Evolutionary conservation across 2,888 invertebrate genomes (phyloP), one percentile per base, ranked within the genome.

Genomic region (Pelosia muscerda): DNA sequence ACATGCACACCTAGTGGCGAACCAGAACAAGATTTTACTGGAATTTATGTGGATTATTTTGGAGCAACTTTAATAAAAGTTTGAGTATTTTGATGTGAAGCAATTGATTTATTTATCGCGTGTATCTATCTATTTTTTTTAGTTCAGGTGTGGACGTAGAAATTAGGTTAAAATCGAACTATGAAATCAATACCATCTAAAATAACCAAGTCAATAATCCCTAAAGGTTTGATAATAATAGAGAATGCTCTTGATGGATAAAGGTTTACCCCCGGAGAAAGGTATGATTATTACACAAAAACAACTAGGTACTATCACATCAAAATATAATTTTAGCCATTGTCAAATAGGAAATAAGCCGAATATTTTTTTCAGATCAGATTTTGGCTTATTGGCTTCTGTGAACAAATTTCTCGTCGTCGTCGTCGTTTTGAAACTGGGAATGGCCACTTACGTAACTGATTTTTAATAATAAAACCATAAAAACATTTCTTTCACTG

Each of bases 1-100:
- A 91, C 91, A 93, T 89, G 91, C 90, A 72, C 90, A 79, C 83
- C 78, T 81, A 79, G 82, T 58, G 67, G 61, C 64, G 60, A 11
- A 25, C 53, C 26, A 26, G 26, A 23, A 65, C 8, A 19, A 19
- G 6, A 19, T 61, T 60, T 60, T 49, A n/a, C 19, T 2, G 0
- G 19, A 19, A 42, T 19, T 42, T 42, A 3, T 38, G 11, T 15
- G 42, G 3, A 19, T 42, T 19, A 38, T 15, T 42, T 42, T 42
- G 1, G 3, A 0, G 1, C 6, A 19, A 19, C 38, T 38, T 38
- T 15, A 38, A 38, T 38, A 38, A 38, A 38, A 38, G 15, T 6
- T 19, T 19, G 19, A 42, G 19, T 19, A 6, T 42, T 19, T 19
- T 19, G 6, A 15, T 42, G 42, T 42, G 5, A 5, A 42, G 5